These are phyloP conservation scores for Drosophila lini DNA, from an alignment of 1,140 invertebrate genomes.

Conservation along the genomic window DNA sequence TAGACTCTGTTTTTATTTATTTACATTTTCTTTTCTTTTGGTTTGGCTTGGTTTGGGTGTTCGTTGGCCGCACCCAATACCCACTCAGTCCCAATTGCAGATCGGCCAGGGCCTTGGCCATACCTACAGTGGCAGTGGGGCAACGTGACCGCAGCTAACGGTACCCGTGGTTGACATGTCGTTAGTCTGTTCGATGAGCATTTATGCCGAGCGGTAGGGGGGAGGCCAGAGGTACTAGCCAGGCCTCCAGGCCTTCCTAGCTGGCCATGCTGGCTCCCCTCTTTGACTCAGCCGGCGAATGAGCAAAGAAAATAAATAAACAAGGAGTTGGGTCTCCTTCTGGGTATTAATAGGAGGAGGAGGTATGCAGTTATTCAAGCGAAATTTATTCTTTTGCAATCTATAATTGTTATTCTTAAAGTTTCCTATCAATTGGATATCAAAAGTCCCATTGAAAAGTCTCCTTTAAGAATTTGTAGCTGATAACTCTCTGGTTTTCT, in stretches of 20 bases:
- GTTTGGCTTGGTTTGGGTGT: background rate
- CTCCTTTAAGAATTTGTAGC: background rate
- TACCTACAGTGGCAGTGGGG: conserved; percentile 4
- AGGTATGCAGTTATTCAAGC: background rate
- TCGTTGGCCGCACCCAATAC: conserved; percentile 26
- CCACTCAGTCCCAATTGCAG: conserved; percentile 34
- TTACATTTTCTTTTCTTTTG: conserved; percentile 13
- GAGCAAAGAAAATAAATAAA: background rate
- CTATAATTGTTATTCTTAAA: background rate
- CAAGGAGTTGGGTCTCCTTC: background rate
- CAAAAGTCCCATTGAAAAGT: background rate
- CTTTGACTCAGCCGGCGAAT: background rate
- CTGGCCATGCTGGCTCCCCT: background rate
- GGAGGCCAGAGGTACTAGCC: background rate
- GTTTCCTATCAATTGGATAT: background rate
- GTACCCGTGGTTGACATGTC: conserved; percentile 72
- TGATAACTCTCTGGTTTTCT: background rate
- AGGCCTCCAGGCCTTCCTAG: background rate
- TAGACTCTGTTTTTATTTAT: conserved; percentile 52
- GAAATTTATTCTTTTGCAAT: background rate
- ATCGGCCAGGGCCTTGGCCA: conserved; percentile 25
- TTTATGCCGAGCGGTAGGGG: conserved; percentile 21
- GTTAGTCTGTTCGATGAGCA: conserved; percentile 56
- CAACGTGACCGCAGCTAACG: conserved; percentile 75
- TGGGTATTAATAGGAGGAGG: too few relatives aligned